Conservation (phyloP, 2,888 invertebrate genomes). For the Lomographa bimaculata region DNA sequence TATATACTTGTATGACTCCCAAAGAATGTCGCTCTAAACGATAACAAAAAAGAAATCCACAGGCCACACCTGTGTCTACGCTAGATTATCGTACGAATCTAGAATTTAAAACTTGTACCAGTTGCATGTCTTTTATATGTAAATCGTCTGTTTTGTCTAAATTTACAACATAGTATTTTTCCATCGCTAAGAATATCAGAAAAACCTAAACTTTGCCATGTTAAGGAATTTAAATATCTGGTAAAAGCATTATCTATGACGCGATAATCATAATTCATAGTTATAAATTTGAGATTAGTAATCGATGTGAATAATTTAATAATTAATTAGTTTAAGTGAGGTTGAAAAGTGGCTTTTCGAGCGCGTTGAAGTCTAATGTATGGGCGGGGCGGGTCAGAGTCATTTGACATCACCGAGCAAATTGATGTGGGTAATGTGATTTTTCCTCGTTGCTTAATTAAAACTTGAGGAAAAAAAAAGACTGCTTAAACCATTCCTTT, state of each 20-base stretch:
- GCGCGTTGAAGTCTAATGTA: slow-evolving; percentile 75
- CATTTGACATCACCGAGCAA: neutral
- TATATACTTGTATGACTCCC: no score
- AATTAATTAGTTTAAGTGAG: no score
- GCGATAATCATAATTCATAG: no score
- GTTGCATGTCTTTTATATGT: slow-evolving; percentile 18
- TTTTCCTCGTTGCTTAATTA: slow-evolving; percentile 3
- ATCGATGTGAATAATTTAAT: no score
- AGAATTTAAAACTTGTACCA: slow-evolving; percentile 13
- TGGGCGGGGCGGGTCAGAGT: slow-evolving; percentile 19
- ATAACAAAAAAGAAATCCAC: slow-evolving; percentile 6
- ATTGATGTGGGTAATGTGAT: neutral
- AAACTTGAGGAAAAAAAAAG: neutral
- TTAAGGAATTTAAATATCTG: no score
- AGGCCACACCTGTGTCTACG: slow-evolving; percentile 15
- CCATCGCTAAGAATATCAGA: slow-evolving; percentile 1
- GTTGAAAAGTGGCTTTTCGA: slow-evolving; percentile 7
- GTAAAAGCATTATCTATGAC: no score
- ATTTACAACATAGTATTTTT: slow-evolving; percentile 11
- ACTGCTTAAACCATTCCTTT: no score
- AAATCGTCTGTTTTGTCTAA: slow-evolving; percentile 14
- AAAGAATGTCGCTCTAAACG: slow-evolving; percentile 1
- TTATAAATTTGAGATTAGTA: no score
- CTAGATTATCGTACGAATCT: slow-evolving; percentile 1
- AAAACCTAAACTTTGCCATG: no score